Evolutionary conservation across 1,140 invertebrate species (phyloP).

Genomic region (Drosophila aff.): DNA sequence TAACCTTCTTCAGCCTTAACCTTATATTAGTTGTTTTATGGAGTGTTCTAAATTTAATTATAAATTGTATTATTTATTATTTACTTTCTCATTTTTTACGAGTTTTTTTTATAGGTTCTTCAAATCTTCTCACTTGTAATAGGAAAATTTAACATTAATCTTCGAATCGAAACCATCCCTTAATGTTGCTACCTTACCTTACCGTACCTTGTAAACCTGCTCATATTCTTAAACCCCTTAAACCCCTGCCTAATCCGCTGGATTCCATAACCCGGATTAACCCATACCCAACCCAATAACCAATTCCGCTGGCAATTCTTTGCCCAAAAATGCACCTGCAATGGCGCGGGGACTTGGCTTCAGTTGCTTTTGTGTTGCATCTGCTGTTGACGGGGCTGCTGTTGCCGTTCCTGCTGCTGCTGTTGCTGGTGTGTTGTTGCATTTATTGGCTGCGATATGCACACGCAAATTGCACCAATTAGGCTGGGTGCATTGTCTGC

Average conservation of each 20-base stretch:
- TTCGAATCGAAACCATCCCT: not conserved
- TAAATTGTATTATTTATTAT: not conserved
- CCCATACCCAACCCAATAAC: not conserved
- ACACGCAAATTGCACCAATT: slow-evolving; percentile 82
- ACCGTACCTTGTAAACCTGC: no score
- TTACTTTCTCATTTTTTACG: not conserved
- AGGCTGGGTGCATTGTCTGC: slow-evolving; percentile 69
- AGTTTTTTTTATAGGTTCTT: not conserved
- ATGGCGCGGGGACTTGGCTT: slow-evolving; percentile 27
- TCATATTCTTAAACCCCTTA: not conserved
- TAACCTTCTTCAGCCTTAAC: not conserved
- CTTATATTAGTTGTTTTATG: not conserved
- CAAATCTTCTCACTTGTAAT: not conserved
- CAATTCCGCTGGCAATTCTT: slow-evolving; percentile 8
- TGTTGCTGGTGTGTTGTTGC: slow-evolving; percentile 14
- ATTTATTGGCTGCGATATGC: slow-evolving; percentile 66
- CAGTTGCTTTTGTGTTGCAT: slow-evolving; percentile 68
- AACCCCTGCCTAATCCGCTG: not conserved
- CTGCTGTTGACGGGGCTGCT: slow-evolving; percentile 41
- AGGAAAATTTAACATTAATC: no score
- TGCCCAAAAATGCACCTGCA: slow-evolving; percentile 55
- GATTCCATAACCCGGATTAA: slow-evolving; percentile 22
- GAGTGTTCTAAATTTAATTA: no score
- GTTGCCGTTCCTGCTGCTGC: not conserved
- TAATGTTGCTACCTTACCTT: no score